Evolutionary conservation across 2,797 vertebrate species (phyloP).

Genomic region (Pristis pectinata): DNA sequence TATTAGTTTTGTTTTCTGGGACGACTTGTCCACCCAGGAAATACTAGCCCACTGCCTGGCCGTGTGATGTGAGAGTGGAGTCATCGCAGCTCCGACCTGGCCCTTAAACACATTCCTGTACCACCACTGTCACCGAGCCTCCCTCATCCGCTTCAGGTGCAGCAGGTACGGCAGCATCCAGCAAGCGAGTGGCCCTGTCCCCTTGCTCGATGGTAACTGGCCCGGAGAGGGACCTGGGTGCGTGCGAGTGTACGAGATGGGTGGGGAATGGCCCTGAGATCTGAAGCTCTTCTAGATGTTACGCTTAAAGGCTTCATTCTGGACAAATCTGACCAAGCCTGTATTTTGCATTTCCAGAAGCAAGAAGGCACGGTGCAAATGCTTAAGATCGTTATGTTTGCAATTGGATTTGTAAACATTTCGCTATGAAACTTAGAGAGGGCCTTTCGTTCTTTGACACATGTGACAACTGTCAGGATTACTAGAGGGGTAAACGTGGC

Average conservation of each 20-base stretch:
- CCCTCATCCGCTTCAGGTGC: not conserved
- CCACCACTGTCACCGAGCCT: not conserved
- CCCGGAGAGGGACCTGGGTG: not conserved
- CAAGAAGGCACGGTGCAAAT: no score
- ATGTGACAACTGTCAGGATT: not conserved
- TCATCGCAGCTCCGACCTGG: not conserved
- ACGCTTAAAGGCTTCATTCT: no score
- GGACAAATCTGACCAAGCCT: not conserved
- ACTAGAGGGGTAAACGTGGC: not conserved
- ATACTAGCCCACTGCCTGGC: not conserved
- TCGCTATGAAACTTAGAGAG: not conserved
- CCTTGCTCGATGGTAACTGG: not conserved
- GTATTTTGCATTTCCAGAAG: not conserved
- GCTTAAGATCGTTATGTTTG: not conserved
- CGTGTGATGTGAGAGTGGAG: not conserved
- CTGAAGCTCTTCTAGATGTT: not conserved
- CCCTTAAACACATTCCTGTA: not conserved
- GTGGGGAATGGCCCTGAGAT: no score
- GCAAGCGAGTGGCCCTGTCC: no score
- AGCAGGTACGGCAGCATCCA: not conserved
- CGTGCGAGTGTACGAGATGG: no score
- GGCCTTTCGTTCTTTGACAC: not conserved
- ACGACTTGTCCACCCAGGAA: not conserved
- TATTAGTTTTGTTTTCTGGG: not conserved
- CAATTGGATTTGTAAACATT: not conserved